Base-by-base conservation (phyloP, 2,888 invertebrate genomes). In the Hylaea fasciaria region DNA sequence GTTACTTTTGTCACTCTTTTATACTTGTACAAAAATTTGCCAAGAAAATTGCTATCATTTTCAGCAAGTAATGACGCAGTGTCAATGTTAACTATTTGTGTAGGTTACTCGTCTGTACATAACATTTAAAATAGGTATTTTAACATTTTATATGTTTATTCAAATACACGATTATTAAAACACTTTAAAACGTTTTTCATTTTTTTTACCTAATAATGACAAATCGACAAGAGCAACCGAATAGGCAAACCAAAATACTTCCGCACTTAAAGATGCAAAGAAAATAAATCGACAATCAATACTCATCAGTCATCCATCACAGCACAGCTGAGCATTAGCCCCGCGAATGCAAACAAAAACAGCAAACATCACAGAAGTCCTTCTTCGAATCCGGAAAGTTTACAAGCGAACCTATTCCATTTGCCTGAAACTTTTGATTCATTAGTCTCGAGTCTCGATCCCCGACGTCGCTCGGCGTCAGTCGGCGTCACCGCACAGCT, bases 381-480 rank as follows among this genome's bases (percentile, higher is more conserved):
- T 66, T 69, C 68, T 67, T 65, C 58, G 61, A 57, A 66, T 61
- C 61, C 58, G 57, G 48, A 57, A 66, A 64, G 59, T 67, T 63
- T 43, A 41, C 49, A 64, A 61, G 57, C 58, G 54, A 52, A 62
- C 63, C 66, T 69, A 68, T 77, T 78, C 78, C 78, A 77, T 78
- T 78, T 76, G 67, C 61, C 70, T 69, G 70, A 78, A 84, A 83
- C 79, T 82, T 81, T 83, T 83, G 81, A 84, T 83, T 85, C 83
- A 84, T 85, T 82, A 81, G 76, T 65, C 76, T 41, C 57, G 40
- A 61, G n/a, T n/a, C n/a, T n/a, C n/a, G n/a, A 59, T 49, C 56
- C 48, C 56, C 48, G 45, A 45, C 57, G 70, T 73, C 62, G 70
- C 62, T 66, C 61, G 47, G 67, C 58, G 70, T 66, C 68, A 12